A percentile compares a stretch with the other conserved stretches of the same genome.
Evolutionary conservation across 2,797 vertebrate species (phyloP).

Genomic region (Malurus leucopterus): DNA sequence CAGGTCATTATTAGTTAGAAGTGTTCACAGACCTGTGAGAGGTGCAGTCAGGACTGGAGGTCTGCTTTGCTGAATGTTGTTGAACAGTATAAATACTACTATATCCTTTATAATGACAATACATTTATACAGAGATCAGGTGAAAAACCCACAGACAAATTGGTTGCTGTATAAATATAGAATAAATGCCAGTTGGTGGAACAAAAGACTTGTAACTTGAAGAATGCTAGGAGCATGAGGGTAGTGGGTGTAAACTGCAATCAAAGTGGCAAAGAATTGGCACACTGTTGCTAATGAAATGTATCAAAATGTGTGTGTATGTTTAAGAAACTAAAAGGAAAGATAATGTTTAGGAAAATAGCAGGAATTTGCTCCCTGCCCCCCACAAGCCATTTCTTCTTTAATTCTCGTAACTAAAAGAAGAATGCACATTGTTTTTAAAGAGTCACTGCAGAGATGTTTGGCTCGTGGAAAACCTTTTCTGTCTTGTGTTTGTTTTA

Average conservation of each 20-base stretch:
- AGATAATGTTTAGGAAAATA: neutral
- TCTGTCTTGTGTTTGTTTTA: conserved; percentile 28
- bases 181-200: neutral
- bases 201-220: neutral
- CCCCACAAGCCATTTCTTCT: neutral
- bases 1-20: neutral
- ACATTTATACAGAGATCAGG: neutral
- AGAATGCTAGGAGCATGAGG: neutral
- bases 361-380: neutral
- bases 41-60: neutral
- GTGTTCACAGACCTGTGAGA: neutral
- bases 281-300: neutral
- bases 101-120: neutral
- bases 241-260: neutral
- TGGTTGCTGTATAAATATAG: neutral
- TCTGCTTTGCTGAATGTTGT: neutral
- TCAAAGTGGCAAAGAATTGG: neutral
- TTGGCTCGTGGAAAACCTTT: neutral
- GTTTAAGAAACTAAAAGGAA: neutral
- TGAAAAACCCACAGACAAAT: neutral
- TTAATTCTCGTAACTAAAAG: neutral
- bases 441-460: neutral
- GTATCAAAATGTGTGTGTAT: neutral
- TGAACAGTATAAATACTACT: neutral
- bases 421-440: neutral